Evolutionary conservation across 2,888 invertebrate genomes (phyloP).

Genomic region (Muscina levida): DNA sequence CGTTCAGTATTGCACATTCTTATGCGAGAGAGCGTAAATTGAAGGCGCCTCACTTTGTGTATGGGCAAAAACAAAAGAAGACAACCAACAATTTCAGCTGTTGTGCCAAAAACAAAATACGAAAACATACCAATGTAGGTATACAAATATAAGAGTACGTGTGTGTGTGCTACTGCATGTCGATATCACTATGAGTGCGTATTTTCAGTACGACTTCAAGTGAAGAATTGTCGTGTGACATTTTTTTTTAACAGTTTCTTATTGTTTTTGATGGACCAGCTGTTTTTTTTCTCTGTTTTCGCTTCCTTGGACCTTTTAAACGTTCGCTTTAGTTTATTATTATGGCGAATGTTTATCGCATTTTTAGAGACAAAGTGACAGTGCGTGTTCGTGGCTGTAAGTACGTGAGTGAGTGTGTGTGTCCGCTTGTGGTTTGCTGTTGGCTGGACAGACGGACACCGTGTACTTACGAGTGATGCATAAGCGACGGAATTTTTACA

Average conservation of each 20-base stretch:
- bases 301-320: not conserved
- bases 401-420: not conserved
- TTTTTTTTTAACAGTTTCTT: constrained; percentile 10
- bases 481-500: no score
- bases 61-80: not conserved
- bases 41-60: no score
- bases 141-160: not conserved
- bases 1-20: no score
- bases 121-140: not conserved
- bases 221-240: constrained; percentile 38
- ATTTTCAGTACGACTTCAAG: not conserved
- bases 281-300: constrained; percentile 14
- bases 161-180: not conserved
- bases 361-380: not conserved
- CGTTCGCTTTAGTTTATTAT: no score
- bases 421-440: constrained; percentile 2
- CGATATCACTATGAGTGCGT: not conserved
- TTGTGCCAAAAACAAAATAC: constrained; percentile 7
- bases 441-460: not conserved
- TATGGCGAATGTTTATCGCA: constrained; percentile 2
- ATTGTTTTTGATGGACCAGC: constrained; percentile 5
- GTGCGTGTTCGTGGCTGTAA: no score
- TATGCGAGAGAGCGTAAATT: no score
- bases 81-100: constrained; percentile 12
- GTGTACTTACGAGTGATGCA: not conserved